Evolutionary conservation across 2,888 invertebrate species (phyloP).

Genomic region (Tetragnatha montana): DNA sequence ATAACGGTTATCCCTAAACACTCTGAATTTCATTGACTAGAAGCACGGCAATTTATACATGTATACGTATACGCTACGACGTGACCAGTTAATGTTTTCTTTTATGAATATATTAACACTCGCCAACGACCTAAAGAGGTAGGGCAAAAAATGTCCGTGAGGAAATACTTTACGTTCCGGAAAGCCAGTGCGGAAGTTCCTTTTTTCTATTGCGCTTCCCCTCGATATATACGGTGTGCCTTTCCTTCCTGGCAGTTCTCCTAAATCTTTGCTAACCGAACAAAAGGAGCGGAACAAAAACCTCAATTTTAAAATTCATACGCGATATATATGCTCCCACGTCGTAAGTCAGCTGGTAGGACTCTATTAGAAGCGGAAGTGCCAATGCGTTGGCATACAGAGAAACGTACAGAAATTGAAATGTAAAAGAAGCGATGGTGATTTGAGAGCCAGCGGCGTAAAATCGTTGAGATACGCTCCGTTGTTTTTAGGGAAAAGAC

Average conservation of each 20-base stretch:
- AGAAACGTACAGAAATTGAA: conserved; percentile 49
- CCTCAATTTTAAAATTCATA: conserved; percentile 49
- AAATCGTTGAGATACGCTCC: conserved; percentile 31
- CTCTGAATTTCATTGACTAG: conserved; percentile 37
- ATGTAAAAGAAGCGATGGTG: conserved; percentile 25
- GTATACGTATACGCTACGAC: conserved; percentile 23
- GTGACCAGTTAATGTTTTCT: conserved; percentile 67
- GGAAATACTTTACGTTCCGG: conserved; percentile 63
- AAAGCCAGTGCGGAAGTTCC: conserved; percentile 55
- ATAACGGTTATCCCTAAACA: conserved; percentile 64
- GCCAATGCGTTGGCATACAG: conserved; percentile 27
- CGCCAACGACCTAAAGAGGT: conserved; percentile 35
- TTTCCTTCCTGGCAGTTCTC: conserved; percentile 34
- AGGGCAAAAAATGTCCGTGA: conserved; percentile 59
- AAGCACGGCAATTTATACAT: background rate
- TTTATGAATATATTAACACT: conserved; percentile 67
- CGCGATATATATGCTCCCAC: conserved; percentile 9
- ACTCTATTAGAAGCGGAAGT: conserved; percentile 11
- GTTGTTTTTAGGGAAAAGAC: conserved; percentile 32
- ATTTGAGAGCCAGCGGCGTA: conserved; percentile 52
- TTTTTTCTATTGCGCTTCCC: background rate
- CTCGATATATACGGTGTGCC: conserved; percentile 31
- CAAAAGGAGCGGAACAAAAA: conserved; percentile 19
- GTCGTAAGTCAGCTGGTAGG: conserved; percentile 10
- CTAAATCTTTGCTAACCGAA: conserved; percentile 38